Evolutionary conservation across 2,888 invertebrate genomes (phyloP).

Genomic region (Callyntrura sp.): DNA sequence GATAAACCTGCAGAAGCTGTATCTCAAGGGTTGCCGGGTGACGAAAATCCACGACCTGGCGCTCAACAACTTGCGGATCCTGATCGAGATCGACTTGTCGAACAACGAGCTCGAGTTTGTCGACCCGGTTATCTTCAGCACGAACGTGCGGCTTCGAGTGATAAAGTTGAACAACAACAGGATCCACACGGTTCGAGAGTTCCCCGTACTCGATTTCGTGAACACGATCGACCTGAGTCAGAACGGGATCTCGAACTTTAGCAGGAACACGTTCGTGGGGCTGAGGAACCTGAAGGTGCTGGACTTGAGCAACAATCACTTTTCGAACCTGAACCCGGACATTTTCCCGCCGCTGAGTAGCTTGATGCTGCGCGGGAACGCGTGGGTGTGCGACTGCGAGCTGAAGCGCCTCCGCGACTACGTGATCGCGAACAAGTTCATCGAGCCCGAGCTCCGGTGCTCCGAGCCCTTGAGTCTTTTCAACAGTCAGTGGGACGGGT

Average conservation of each 20-base stretch:
- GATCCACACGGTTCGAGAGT: conserved; percentile 91
- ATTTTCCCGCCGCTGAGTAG: conserved; percentile 89
- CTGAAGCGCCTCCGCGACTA: conserved; percentile 93
- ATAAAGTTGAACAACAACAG: conserved; percentile 94
- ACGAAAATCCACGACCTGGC: conserved; percentile 92
- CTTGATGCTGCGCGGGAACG: conserved; percentile 92
- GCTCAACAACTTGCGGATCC: conserved; percentile 93
- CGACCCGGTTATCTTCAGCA: conserved; percentile 91
- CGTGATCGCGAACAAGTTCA: conserved; percentile 92
- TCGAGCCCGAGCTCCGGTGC: conserved; percentile 91
- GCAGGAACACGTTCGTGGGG: conserved; percentile 83
- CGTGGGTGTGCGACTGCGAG: conserved; percentile 96
- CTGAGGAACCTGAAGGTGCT: conserved; percentile 56
- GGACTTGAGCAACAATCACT: conserved; percentile 47
- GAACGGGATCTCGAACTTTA: conserved; percentile 91
- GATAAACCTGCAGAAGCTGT: conserved; percentile 93
- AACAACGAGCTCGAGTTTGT: conserved; percentile 92
- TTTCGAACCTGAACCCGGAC: conserved; percentile 47
- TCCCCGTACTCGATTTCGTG: conserved; percentile 92
- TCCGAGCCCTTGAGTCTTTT: conserved; percentile 90
- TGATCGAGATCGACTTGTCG: conserved; percentile 94
- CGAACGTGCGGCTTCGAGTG: conserved; percentile 87
- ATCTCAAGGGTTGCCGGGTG: conserved; percentile 91
- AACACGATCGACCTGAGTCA: conserved; percentile 92
- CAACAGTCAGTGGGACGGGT: conserved; percentile 91